Evolutionary conservation across 2,888 invertebrate genomes (phyloP).

Genomic region (Lysandra coridon): DNA sequence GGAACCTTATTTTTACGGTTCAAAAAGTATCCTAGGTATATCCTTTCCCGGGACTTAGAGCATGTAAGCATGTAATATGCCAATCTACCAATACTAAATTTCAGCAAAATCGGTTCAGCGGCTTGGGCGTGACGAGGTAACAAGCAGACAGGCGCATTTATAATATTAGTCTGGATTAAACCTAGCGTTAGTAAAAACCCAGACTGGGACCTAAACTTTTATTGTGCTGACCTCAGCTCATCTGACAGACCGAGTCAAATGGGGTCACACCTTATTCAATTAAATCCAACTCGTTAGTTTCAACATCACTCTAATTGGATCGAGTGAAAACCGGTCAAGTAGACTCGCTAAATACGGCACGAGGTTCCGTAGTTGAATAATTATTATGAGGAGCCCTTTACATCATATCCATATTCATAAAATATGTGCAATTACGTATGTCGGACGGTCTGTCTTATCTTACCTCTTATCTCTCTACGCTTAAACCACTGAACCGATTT

Average conservation of each 20-base stretch:
- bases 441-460: neutral
- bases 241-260: neutral
- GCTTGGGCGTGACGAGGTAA: too few species aligned
- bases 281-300: conserved; percentile 16
- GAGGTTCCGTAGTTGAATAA: neutral
- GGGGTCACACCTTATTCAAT: neutral
- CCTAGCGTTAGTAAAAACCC: neutral
- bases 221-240: neutral
- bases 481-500: too few species aligned
- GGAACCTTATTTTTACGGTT: too few species aligned
- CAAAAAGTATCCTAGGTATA: too few species aligned
- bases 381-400: neutral
- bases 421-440: neutral
- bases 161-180: too few species aligned
- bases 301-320: conserved; percentile 5
- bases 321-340: conserved; percentile 15
- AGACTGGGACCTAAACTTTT: neutral
- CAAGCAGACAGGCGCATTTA: too few species aligned
- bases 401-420: neutral
- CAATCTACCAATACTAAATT: too few species aligned
- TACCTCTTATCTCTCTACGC: too few species aligned
- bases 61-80: too few species aligned
- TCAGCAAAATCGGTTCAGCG: too few species aligned
- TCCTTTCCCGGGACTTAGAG: too few species aligned
- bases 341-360: neutral